Conservation (phyloP, 2,113 vertebrate species). For the human (Homo sapiens) region GRCh38 chr3:87600501-87601000, state of each 20-base stretch:
- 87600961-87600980: slow-evolving; percentile 50
- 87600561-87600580: not conserved
- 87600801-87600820: not conserved
- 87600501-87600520: not conserved
- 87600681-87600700: not conserved
- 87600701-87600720: not conserved
- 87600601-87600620: not conserved
- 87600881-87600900: not conserved
- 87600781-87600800: not conserved
- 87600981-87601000: slow-evolving; percentile 50
- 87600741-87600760: not conserved
- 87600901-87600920: not conserved
- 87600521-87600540: not conserved
- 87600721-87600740: not conserved
- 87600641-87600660: not conserved
- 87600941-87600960: not conserved
- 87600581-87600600: not conserved
- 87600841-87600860: not conserved
- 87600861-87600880: not conserved
- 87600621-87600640: not conserved
- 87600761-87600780: not conserved
- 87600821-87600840: not conserved
- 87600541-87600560: not conserved
- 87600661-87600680: not conserved
- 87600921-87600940: slow-evolving; percentile 8